Base-by-base conservation (phyloP, 2,797 vertebrate species). In the Phalloptychus januarius region DNA sequence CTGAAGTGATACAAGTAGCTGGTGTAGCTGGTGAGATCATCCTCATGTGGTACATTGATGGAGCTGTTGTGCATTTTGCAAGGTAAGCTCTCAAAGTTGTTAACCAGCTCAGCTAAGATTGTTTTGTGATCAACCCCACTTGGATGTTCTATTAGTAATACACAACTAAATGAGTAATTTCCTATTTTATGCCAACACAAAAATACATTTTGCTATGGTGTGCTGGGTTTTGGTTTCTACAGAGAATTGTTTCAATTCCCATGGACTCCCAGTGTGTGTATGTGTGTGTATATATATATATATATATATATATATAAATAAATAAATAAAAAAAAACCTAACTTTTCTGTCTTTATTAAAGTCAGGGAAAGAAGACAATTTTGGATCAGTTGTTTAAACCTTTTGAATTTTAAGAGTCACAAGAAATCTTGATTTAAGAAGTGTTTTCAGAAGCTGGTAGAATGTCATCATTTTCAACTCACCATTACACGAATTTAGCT, bases 1-100 rank as follows among this genome's bases (percentile, higher is more conserved):
- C 18, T 33, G 13, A 33, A 33, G 25, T 0, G 3, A 18, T 48
- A 18, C 0, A 0, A 23, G 48, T 2, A 23, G 23, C 20, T 0
- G 7, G 13, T 2, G n/a, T 28, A 56, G 11, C 54, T n/a, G 23
- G 18, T 52, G 50, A 23, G 7, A 7, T 52, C 0, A n/a, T 56
- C 52, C 10, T 54, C 54, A 56, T 56, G 11, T 25, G 52, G 8
- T 56, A 11, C 11, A 28, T 56, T 11, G n/a, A 28, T 56, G 52
- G 25, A 56, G 25, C 25, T 28, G 52, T 4, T 25, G 25, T n/a
- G 25, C 11, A 3, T 54, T 54, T 54, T 54, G 25, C 25, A 50
- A 50, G 48, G 20, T 0, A 56, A 25, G 50, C 50, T 3, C 3
- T 23, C 20, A 52, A 52, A 52, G 6, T 18, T 16, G 44, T 50